A percentile compares a stretch with the other conserved stretches of the same genome.
These are phyloP conservation scores for Lycocerus yunnanus DNA, from an alignment of 2,888 invertebrate species.

Conservation along the genomic window DNA sequence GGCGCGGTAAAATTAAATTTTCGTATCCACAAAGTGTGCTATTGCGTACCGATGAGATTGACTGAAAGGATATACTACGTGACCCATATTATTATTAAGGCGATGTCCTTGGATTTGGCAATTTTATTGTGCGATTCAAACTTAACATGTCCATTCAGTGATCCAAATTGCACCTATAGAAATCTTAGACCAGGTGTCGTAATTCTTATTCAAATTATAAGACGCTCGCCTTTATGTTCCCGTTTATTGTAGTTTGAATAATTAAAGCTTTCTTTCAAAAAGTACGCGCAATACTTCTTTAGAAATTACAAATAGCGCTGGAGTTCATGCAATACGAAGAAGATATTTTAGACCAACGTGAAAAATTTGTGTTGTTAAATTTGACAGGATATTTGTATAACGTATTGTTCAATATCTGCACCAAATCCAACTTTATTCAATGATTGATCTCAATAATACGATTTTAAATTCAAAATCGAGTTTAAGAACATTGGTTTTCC, in stretches of 20 bases:
- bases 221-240: slow-evolving; percentile 10
- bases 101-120: slow-evolving; percentile 26
- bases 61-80: slow-evolving; percentile 21
- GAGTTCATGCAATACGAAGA: slow-evolving; percentile 5
- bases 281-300: neutral
- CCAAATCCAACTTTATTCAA: slow-evolving; percentile 20
- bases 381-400: slow-evolving; percentile 28
- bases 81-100: slow-evolving; percentile 26
- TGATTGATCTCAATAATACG: slow-evolving; percentile 13
- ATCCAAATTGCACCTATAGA: slow-evolving; percentile 22
- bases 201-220: slow-evolving; percentile 16
- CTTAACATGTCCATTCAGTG: slow-evolving; percentile 17
- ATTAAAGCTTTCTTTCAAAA: slow-evolving; percentile 13
- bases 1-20: too few species aligned
- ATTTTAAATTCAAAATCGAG: neutral
- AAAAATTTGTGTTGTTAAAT: slow-evolving; percentile 21
- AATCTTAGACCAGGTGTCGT: slow-evolving; percentile 24
- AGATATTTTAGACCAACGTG: slow-evolving; percentile 18
- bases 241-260: slow-evolving; percentile 14
- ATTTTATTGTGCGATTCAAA: slow-evolving; percentile 17
- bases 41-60: slow-evolving; percentile 15
- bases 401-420: slow-evolving; percentile 23
- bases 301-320: slow-evolving; percentile 3
- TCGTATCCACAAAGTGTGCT: too few species aligned
- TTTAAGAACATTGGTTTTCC: neutral